Conservation (phyloP, 2,113 vertebrate genomes). For the Pundamilia nyererei region DNA sequence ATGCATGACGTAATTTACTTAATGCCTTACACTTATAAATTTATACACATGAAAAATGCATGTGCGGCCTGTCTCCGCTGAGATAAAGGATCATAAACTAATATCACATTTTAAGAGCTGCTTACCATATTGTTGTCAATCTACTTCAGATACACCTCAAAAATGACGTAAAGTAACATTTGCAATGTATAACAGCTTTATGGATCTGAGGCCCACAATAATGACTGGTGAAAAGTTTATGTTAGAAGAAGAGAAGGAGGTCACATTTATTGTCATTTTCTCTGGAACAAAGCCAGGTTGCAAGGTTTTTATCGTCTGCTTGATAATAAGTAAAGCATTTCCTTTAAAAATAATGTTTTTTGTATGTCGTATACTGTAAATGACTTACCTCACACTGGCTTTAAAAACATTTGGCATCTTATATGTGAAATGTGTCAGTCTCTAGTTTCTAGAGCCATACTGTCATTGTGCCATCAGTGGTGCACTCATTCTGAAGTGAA, state of each 20-base stretch:
- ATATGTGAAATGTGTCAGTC: slow-evolving; percentile 16
- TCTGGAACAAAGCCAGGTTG: neutral
- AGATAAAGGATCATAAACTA: slow-evolving; percentile 55
- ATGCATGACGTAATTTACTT: slow-evolving; percentile 66
- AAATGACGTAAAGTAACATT: slow-evolving; percentile 36
- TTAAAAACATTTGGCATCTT: neutral
- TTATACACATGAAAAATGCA: slow-evolving; percentile 51
- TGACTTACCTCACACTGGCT: neutral
- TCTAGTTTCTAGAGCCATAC: neutral
- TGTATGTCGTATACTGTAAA: neutral
- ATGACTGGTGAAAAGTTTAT: slow-evolving; percentile 18
- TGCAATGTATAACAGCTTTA: slow-evolving; percentile 37
- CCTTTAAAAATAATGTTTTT: neutral
- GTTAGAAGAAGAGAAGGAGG: slow-evolving; percentile 5
- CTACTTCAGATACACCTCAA: slow-evolving; percentile 11
- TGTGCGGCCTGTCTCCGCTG: slow-evolving; percentile 15
- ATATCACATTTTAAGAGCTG: slow-evolving; percentile 51
- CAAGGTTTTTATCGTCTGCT: neutral
- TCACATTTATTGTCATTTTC: neutral
- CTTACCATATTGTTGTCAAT: slow-evolving; percentile 44
- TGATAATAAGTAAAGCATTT: neutral
- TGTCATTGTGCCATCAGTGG: slow-evolving; percentile 10
- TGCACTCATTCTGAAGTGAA: slow-evolving; percentile 27
- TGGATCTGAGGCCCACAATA: slow-evolving; percentile 14
- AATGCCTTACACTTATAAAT: slow-evolving; percentile 45